Conservation (phyloP, 2,797 vertebrate genomes). For the Ficedula albicollis region DNA sequence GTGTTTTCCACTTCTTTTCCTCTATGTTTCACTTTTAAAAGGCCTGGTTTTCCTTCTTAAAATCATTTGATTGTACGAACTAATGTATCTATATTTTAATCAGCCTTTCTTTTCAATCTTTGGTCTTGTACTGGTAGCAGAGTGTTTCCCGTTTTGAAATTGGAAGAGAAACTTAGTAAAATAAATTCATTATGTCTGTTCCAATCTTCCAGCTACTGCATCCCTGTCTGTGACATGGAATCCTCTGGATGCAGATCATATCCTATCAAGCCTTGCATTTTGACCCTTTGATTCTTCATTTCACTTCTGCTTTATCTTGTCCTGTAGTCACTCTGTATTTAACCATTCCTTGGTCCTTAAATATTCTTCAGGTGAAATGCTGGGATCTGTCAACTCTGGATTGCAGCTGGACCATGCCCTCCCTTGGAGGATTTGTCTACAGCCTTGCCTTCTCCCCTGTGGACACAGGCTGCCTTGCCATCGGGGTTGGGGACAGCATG, state of each 20-base stretch:
- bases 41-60: background rate
- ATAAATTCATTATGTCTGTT: background rate
- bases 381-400: slow-evolving; percentile 90
- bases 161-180: background rate
- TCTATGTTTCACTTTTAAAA: background rate
- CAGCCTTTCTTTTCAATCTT: fast-evolving
- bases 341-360: background rate
- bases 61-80: background rate
- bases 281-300: background rate
- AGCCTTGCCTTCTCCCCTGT: slow-evolving; percentile 90
- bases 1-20: background rate
- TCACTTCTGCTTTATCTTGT: background rate
- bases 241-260: background rate
- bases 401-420: slow-evolving; percentile 91
- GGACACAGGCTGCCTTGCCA: slow-evolving; percentile 85
- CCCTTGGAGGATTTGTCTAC: slow-evolving; percentile 92
- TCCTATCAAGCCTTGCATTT: background rate
- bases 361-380: slow-evolving; percentile 87
- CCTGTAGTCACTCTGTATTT: background rate
- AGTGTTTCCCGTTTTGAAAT: background rate
- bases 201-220: background rate
- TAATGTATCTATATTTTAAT: background rate
- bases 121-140: background rate
- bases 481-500: slow-evolving; percentile 93
- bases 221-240: background rate